Percentiles rank a stretch among this genome's conserved stretches.
Conservation (phyloP, 2,888 invertebrate genomes). For the Oscheius onirici region DNA sequence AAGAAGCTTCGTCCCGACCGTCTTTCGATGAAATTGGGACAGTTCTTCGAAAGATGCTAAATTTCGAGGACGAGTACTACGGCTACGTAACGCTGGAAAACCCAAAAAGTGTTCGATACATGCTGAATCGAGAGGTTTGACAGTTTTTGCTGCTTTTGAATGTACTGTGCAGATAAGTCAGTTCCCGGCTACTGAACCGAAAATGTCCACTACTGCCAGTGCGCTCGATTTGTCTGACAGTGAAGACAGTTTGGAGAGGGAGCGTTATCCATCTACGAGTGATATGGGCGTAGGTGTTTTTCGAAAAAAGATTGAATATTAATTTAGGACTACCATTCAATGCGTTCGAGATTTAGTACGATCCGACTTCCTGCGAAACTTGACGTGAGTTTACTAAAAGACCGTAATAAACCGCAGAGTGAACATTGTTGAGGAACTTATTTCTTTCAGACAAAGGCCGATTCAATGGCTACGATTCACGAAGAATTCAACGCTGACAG, state of each 20-base stretch:
- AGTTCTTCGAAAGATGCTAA: conserved; percentile 36
- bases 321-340: conserved; percentile 5
- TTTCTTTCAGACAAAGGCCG: not conserved
- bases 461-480: conserved; percentile 3
- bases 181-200: conserved; percentile 11
- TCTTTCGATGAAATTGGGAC: conserved; percentile 39
- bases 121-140: conserved; percentile 29
- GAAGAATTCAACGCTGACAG: not conserved
- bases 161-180: not conserved
- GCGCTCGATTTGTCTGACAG: not conserved
- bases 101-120: conserved; percentile 25
- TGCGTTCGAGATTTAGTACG: not conserved
- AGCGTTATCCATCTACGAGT: conserved; percentile 1
- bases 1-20: conserved; percentile 45
- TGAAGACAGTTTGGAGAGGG: not conserved
- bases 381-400: not conserved
- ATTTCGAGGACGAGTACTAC: conserved; percentile 56
- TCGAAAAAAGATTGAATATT: too few species aligned
- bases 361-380: not conserved
- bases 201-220: not conserved
- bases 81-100: conserved; percentile 40
- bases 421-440: not conserved
- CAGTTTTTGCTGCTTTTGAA: not conserved
- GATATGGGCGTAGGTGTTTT: not conserved
- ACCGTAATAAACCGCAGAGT: not conserved